A percentile compares a stretch with the other conserved stretches of the same genome.
phyloP scores from a whole-genome alignment of 2,797 vertebrate genomes.

The Falco berigora region DNA sequence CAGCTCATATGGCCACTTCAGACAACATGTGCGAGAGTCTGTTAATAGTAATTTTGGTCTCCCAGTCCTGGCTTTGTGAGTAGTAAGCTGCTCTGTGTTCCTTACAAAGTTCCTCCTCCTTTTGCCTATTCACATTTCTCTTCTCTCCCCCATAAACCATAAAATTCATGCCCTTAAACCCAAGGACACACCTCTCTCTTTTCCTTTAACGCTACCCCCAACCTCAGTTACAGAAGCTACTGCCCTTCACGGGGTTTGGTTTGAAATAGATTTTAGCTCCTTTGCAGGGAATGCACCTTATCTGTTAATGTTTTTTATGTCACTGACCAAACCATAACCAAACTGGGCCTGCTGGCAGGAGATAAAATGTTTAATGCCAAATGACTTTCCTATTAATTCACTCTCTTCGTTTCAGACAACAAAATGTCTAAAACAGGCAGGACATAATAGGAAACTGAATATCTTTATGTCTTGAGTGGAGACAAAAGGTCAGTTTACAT shows the following conservation, averaged over 20 bases:
- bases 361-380: not conserved
- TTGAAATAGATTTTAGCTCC: not conserved
- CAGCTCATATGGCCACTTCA: not conserved
- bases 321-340: not conserved
- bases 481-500: not conserved
- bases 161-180: not conserved
- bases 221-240: not conserved
- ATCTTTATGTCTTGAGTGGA: not conserved
- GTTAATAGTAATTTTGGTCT: not conserved
- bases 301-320: not conserved
- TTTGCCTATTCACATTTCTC: not conserved
- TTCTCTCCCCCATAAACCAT: not conserved
- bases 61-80: not conserved
- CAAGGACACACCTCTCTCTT: not conserved
- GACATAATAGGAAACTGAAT: not conserved
- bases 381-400: not conserved
- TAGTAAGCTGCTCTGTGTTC: not conserved
- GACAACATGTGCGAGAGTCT: accelerated
- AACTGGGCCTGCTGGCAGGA: not conserved
- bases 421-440: not conserved
- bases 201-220: not conserved
- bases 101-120: not conserved
- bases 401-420: not conserved
- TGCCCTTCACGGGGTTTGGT: not conserved
- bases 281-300: not conserved